These are phyloP conservation scores for Carabus problematicus DNA, from an alignment of 2,888 invertebrate genomes.

Conservation along the genomic window DNA sequence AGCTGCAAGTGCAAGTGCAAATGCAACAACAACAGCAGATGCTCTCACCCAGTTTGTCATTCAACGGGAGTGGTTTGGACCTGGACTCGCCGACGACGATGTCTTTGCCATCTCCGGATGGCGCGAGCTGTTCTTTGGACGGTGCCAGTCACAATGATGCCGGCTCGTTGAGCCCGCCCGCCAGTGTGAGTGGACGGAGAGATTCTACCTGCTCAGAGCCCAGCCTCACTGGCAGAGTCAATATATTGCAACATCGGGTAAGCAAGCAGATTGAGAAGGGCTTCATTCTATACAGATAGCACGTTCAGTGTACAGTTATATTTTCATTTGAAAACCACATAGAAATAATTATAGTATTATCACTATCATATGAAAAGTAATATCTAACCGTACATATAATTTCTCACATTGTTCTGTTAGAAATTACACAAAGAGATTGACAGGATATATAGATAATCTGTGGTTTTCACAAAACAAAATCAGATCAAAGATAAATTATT, in stretches of 20 bases:
- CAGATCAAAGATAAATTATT: neutral
- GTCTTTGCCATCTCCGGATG: constrained; percentile 82
- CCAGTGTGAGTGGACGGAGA: constrained; percentile 74
- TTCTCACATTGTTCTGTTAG: no score
- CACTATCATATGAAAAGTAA: neutral
- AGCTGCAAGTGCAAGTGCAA: constrained; percentile 75
- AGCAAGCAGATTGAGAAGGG: constrained; percentile 60
- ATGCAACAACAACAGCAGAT: constrained; percentile 62
- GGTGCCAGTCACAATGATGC: constrained; percentile 67
- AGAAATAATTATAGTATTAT: neutral
- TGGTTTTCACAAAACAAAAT: no score
- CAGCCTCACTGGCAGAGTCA: constrained; percentile 66
- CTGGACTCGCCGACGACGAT: constrained; percentile 79
- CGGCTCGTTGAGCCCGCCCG: constrained; percentile 70
- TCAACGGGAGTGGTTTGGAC: constrained; percentile 71
- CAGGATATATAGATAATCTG: no score
- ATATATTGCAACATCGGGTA: constrained; percentile 87
- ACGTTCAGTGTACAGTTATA: no score
- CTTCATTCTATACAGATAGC: neutral
- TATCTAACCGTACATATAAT: no score
- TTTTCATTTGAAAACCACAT: neutral
- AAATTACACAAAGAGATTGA: no score
- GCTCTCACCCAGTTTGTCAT: constrained; percentile 64
- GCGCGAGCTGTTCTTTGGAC: constrained; percentile 74
- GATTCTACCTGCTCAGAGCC: constrained; percentile 65